Conservation (phyloP, 2,888 invertebrate species). For the Romanomermis culicivorax region DNA sequence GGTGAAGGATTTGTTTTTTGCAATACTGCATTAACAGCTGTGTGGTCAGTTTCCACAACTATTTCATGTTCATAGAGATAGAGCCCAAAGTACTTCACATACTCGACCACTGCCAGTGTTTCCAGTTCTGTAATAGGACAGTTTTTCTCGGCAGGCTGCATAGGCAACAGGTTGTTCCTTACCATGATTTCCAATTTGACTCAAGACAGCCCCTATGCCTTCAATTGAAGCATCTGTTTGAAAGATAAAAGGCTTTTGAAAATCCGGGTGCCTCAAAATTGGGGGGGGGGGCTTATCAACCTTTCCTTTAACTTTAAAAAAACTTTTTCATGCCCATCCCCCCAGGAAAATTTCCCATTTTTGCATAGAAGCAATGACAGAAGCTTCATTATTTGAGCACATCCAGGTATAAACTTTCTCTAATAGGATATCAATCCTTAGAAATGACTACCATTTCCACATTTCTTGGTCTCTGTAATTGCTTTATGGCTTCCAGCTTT, state of each 20-base stretch:
- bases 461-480: not conserved
- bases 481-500: not conserved
- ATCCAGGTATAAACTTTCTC: not conserved
- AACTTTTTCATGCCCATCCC: not conserved
- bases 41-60: not conserved
- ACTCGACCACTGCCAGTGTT: no score
- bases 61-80: not conserved
- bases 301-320: not conserved
- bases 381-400: not conserved
- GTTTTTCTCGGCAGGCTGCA: not conserved
- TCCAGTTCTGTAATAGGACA: no score
- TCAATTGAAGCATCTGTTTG: not conserved
- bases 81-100: not conserved
- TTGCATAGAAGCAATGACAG: not conserved
- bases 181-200: not conserved
- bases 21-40: not conserved
- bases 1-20: not conserved
- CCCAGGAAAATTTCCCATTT: not conserved
- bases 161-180: slow-evolving; percentile 1
- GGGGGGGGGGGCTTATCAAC: not conserved
- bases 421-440: slow-evolving; percentile 3
- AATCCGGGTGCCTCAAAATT: slow-evolving; percentile 4
- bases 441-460: not conserved
- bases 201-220: not conserved
- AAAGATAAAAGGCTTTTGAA: not conserved